A percentile compares a stretch with the other conserved stretches of the same genome.
These are phyloP conservation scores for Vandiemenella viatica DNA, from an alignment of 2,888 invertebrate species.

Conservation along the genomic window DNA sequence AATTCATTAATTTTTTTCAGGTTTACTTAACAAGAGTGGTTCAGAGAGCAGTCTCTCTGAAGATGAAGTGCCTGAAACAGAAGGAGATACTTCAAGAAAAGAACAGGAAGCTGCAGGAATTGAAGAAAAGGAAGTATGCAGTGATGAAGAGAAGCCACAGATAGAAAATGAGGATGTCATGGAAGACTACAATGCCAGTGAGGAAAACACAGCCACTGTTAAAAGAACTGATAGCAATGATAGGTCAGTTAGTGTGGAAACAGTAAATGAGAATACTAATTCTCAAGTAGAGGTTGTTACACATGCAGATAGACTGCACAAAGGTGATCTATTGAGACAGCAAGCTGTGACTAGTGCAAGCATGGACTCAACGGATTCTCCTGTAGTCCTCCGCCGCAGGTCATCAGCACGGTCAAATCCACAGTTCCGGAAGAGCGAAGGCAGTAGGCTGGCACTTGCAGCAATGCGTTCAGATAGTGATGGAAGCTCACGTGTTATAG, in stretches of 20 bases:
- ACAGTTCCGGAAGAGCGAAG: constrained; percentile 19
- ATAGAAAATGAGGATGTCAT: constrained; percentile 1
- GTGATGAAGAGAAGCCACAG: constrained; percentile 16
- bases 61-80: constrained; percentile 45
- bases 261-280: too few species aligned
- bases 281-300: too few species aligned
- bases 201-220: neutral
- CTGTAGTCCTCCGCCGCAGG: constrained; percentile 20
- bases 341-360: constrained; percentile 9
- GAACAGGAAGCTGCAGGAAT: constrained; percentile 18
- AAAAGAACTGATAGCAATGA: neutral
- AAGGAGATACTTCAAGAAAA: constrained; percentile 36
- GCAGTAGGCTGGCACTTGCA: constrained; percentile 24
- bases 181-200: neutral
- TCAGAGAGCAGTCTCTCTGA: constrained; percentile 80
- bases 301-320: neutral
- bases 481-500: constrained; percentile 21
- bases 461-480: constrained; percentile 42
- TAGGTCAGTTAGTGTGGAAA: neutral
- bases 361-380: constrained; percentile 15
- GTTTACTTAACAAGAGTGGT: constrained; percentile 58
- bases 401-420: constrained; percentile 20
- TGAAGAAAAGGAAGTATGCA: constrained; percentile 22
- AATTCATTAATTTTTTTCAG: constrained; percentile 20
- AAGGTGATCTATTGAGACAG: constrained; percentile 13